Evolutionary conservation across 2,888 invertebrate genomes (phyloP).

Genomic region (Thereva unica): DNA sequence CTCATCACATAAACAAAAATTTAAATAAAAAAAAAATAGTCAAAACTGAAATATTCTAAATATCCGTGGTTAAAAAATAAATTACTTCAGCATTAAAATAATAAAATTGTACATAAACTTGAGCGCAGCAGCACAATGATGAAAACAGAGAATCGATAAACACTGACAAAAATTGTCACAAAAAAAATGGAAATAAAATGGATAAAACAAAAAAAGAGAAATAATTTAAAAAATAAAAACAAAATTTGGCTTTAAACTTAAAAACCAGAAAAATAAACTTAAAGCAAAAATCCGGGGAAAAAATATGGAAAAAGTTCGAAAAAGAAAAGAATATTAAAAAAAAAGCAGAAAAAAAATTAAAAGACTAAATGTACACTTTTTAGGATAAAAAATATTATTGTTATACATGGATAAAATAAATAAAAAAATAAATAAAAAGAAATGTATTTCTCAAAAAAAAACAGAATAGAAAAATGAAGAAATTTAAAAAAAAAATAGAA

Average conservation of each 20-base stretch:
- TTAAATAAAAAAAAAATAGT: no score
- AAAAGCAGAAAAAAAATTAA: constrained; percentile 4
- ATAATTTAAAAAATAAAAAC: constrained; percentile 10
- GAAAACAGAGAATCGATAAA: constrained; percentile 7
- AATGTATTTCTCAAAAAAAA: constrained; percentile 6
- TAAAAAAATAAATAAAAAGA: neutral
- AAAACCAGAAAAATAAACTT: neutral
- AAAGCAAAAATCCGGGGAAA: neutral
- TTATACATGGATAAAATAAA: neutral
- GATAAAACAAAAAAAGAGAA: constrained; percentile 6
- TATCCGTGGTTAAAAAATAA: no score
- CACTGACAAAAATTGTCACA: neutral
- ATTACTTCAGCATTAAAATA: no score
- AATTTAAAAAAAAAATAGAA: neutral
- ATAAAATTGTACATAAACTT: neutral
- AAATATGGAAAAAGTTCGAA: constrained; percentile 7
- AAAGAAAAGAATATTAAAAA: neutral
- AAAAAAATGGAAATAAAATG: constrained; percentile 3
- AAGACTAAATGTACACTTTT: constrained; percentile 7
- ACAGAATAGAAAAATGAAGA: neutral
- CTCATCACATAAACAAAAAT: no score
- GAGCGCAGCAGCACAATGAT: neutral
- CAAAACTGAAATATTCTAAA: no score
- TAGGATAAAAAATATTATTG: neutral
- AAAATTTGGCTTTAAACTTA: neutral